A percentile compares a stretch with the other conserved stretches of the same genome.
Conservation (phyloP, 2,888 invertebrate species). For the Linnaemya vulpina region DNA sequence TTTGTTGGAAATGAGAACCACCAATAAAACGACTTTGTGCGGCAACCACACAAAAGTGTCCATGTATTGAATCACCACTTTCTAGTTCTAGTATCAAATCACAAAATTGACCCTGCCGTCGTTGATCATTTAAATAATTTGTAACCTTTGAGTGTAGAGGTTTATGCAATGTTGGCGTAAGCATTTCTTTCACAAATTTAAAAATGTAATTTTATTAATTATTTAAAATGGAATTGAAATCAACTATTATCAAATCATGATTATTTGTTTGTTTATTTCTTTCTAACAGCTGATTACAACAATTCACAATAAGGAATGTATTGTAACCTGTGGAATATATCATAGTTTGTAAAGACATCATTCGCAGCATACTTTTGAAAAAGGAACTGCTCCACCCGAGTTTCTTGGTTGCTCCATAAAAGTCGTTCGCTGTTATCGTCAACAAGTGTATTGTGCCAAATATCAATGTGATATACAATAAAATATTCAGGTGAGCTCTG, state of each 20-base stretch:
- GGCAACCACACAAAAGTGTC: constrained; percentile 81
- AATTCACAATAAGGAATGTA: constrained; percentile 37
- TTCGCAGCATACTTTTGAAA: too few relatives aligned
- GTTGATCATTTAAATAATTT: constrained; percentile 81
- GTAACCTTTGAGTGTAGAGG: constrained; percentile 81
- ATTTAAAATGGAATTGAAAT: not conserved
- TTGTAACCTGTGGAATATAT: not conserved
- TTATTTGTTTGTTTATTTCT: constrained; percentile 41
- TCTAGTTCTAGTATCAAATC: constrained; percentile 78
- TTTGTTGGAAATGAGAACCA: constrained; percentile 76
- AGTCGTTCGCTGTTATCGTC: too few relatives aligned
- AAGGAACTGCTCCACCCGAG: too few relatives aligned
- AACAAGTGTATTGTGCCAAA: too few relatives aligned
- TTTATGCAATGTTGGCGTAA: constrained; percentile 75
- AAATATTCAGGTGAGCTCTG: too few relatives aligned
- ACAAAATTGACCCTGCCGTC: constrained; percentile 80
- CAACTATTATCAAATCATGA: not conserved
- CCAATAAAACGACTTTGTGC: constrained; percentile 81
- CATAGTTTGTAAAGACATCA: constrained; percentile 1
- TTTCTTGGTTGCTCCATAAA: too few relatives aligned
- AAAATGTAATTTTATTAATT: constrained; percentile 37
- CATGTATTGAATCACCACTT: constrained; percentile 73
- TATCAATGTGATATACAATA: too few relatives aligned
- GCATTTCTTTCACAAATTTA: constrained; percentile 38
- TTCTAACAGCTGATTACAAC: constrained; percentile 36